Evolutionary conservation across 2,113 vertebrate genomes (phyloP).

Genomic region (Apodemus sylvaticus): DNA sequence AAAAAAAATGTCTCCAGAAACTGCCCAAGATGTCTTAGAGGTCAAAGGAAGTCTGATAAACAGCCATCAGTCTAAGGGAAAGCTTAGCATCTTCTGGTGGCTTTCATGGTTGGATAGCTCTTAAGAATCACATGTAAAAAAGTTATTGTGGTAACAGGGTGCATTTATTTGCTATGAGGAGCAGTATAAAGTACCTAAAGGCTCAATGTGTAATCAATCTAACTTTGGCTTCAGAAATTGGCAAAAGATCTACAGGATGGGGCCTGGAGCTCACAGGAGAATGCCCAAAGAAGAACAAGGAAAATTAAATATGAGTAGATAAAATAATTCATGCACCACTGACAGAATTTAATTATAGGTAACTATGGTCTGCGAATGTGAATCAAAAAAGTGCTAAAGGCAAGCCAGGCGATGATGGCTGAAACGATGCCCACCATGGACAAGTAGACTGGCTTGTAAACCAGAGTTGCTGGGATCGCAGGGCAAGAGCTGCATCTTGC

Average conservation of each 20-base stretch:
- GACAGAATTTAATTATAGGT: slow-evolving; percentile 68
- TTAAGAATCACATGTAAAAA: neutral
- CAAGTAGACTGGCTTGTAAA: neutral
- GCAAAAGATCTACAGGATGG: slow-evolving; percentile 55
- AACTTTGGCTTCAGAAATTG: slow-evolving; percentile 46
- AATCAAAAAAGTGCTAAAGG: slow-evolving; percentile 62
- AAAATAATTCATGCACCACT: slow-evolving; percentile 71
- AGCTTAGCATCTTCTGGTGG: neutral
- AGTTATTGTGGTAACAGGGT: neutral
- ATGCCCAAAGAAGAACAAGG: slow-evolving; percentile 57
- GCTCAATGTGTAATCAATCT: slow-evolving; percentile 24
- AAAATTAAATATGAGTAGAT: slow-evolving; percentile 73
- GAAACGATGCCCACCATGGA: neutral
- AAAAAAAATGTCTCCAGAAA: no score
- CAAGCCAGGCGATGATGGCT: neutral
- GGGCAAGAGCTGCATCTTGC: neutral
- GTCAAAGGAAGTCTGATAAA: neutral
- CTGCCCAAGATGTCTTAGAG: neutral
- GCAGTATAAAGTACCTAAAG: neutral
- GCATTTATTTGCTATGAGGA: neutral
- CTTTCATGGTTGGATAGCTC: neutral
- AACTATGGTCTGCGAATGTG: slow-evolving; percentile 55
- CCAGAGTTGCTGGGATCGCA: neutral
- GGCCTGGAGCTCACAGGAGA: slow-evolving; percentile 51
- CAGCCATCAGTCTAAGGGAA: neutral